A percentile compares a stretch with the other conserved stretches of the same genome.
These are phyloP conservation scores for Ramazzottius varieornatus DNA, from an alignment of 2,888 invertebrate species.

Conservation along the genomic window DNA sequence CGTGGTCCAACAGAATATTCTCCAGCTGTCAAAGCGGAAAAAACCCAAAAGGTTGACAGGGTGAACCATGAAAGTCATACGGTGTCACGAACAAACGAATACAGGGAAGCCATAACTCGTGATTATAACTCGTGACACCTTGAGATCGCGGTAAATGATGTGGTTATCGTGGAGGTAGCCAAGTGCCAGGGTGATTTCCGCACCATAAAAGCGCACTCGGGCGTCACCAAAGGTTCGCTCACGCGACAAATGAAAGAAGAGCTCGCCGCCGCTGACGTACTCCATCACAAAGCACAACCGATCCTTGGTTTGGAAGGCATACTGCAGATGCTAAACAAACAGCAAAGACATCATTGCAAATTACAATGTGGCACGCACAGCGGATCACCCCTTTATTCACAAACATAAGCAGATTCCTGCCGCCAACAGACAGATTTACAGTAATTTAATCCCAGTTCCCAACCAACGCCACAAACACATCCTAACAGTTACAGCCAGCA, in stretches of 20 bases:
- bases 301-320: slow-evolving; percentile 91
- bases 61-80: too few species aligned
- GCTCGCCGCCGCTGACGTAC: slow-evolving; percentile 93
- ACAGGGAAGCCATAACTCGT: not conserved
- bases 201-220: slow-evolving; percentile 86
- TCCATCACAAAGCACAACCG: slow-evolving; percentile 98
- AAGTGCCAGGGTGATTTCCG: slow-evolving; percentile 87
- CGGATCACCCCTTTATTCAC: too few species aligned
- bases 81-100: too few species aligned
- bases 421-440: too few species aligned
- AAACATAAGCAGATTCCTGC: too few species aligned
- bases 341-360: too few species aligned
- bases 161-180: slow-evolving; percentile 68
- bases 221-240: slow-evolving; percentile 76
- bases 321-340: slow-evolving; percentile 46
- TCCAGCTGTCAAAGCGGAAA: slow-evolving; percentile 48
- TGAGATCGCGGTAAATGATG: slow-evolving; percentile 92
- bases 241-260: slow-evolving; percentile 86
- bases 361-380: too few species aligned
- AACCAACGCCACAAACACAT: too few species aligned
- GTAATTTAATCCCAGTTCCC: too few species aligned
- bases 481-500: too few species aligned
- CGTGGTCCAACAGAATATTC: slow-evolving; percentile 85
- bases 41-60: too few species aligned
- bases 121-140: slow-evolving; percentile 24